Base-by-base conservation (phyloP, 1,140 invertebrate genomes). In the Drosophila tani region DNA sequence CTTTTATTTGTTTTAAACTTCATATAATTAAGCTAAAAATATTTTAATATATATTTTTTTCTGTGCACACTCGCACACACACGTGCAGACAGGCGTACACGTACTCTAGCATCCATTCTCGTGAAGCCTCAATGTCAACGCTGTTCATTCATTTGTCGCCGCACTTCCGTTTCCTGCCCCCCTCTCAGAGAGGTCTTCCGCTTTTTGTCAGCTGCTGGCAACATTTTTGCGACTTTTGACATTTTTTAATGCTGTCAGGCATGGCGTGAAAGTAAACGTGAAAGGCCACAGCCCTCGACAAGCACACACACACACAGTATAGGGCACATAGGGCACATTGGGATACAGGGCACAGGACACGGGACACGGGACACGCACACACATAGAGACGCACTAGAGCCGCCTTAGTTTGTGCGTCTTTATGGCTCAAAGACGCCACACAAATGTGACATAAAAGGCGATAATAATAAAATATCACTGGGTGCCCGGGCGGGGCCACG, bases 191-290 rank as follows among this genome's bases (percentile, higher is more conserved):
- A 38, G 24, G 19, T 40, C 65, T 49, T 40, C 24, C 32, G n/a
- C 46, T 21, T 43, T 65, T 50, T 58, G 40, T 32, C 32, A 53
- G 64, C 60, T 32, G 76, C 84, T 79, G 78, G 84, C 85, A 84
- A 88, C 85, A 88, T 88, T 90, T 88, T 88, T 88, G 81, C 86
- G 79, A 90, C 85, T 79, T 90, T 90, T 90, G 85, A 90, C 85
- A 90, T 90, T 90, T 90, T 80, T 90, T 88, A 88, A 88, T 84
- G 84, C 84, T 81, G 69, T 75, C 84, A 83, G 84, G 78, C 84
- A 75, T 84, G 84, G 85, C 81, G 85, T 81, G 81, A 88, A 88
- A 88, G 65, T 87, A 86, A 79, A 86, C 76, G 79, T 82, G 70
- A 77, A 77, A 64, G 76, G 81, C 66, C 46, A 59, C 64, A 78